These are phyloP conservation scores for Alectoris magna DNA, from an alignment of 2,797 vertebrate species.

Conservation along the genomic window DNA sequence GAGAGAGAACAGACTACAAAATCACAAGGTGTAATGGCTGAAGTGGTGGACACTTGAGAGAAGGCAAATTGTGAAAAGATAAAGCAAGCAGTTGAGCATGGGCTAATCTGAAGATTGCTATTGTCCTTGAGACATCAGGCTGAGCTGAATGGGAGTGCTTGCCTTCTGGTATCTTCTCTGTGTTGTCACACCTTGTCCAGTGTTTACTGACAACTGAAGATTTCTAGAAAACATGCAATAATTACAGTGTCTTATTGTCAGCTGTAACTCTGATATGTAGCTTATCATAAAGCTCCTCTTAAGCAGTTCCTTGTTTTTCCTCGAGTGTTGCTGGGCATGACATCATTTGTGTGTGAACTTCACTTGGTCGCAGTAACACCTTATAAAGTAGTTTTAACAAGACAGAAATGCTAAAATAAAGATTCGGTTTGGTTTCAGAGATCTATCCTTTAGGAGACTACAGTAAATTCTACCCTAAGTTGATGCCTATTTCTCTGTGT, in stretches of 20 bases:
- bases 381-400: conserved; percentile 48
- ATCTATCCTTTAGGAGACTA: conserved; percentile 28
- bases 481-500: not conserved
- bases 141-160: not conserved
- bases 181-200: not conserved
- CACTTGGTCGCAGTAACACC: not conserved
- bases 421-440: conserved; percentile 18
- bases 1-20: not conserved
- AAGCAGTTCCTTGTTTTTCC: not conserved
- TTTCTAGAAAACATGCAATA: not conserved
- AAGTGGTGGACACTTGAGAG: not conserved
- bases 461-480: not conserved
- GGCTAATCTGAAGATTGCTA: not conserved
- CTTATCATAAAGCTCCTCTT: not conserved
- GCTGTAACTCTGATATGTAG: not conserved
- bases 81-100: not conserved
- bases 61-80: not conserved
- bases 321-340: not conserved
- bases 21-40: not conserved
- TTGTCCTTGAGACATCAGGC: not conserved
- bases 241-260: not conserved
- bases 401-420: conserved; percentile 11
- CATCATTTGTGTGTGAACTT: not conserved
- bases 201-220: not conserved
- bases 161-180: not conserved